Base-by-base conservation (phyloP, 2,113 vertebrate genomes). In the Motacilla alba region DNA sequence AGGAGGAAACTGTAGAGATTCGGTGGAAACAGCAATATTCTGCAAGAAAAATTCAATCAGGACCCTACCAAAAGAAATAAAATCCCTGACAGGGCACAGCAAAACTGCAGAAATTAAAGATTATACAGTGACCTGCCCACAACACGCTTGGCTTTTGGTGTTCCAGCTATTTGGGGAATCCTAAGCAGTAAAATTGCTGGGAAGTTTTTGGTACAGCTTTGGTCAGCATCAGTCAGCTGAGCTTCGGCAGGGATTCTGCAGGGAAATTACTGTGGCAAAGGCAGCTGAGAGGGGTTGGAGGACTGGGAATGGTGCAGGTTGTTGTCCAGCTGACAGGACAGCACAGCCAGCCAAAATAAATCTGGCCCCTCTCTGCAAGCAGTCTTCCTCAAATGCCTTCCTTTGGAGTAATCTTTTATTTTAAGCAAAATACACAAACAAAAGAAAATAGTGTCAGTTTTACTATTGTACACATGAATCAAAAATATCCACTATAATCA, bases 371-470 rank as follows among this genome's bases (percentile, higher is more conserved):
- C 88, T 85, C 83, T 83, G 64, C 87, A 77, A 92, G 87, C 30
- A 41, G 49, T 66, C 88, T 94, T 87, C 89, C 87, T 94, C 91
- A 88, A 83, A 95, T 91, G 31, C 78, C 84, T 95, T 89, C 75
- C 94, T 62, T 53, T 13, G 43, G 70, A 95, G 80, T 49, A 73
- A 93, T 31, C 35, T 87, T 83, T 87, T 97, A 93, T 94, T 93
- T 96, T 89, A 89, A 89, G 94, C 39, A 94, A 86, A 78, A 81
- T 18, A 94, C 39, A 94, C 72, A 96, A 96, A 96, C 76, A 95
- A 59, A 59, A 86, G 92, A 58, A 88, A 86, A 88, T 33, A 79
- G 66, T 73, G 46, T 69, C 74, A 44, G 43, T 63, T 92, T 66
- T 41, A 74, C 79, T 74, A 59, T 91, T 92, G 82, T 88, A 46